Conservation (phyloP, 2,888 invertebrate genomes). For the Drosophila ustulata region DNA sequence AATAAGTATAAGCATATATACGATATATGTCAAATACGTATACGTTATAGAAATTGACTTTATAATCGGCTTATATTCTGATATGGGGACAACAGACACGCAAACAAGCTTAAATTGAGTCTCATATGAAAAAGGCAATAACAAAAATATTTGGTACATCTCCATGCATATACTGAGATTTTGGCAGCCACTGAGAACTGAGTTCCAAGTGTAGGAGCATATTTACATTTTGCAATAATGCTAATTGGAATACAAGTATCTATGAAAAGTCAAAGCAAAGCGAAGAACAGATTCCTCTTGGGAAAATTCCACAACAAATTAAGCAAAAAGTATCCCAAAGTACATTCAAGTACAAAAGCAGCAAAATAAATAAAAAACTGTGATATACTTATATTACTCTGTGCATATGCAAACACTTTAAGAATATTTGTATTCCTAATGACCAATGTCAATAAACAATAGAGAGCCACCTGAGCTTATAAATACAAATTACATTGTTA, state of each 20-base stretch:
- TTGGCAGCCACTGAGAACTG: conserved; percentile 2
- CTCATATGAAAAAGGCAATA: conserved; percentile 57
- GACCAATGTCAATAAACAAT: too few species aligned
- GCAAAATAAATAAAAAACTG: background rate
- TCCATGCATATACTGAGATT: background rate
- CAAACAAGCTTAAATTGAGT: conserved; percentile 72
- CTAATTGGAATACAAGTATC: conserved; percentile 41
- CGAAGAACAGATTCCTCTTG: conserved; percentile 17
- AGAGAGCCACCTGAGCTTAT: too few species aligned
- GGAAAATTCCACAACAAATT: conserved; percentile 12
- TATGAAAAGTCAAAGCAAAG: conserved; percentile 10
- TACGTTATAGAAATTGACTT: conserved; percentile 69
- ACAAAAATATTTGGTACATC: conserved; percentile 24
- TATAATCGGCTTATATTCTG: conserved; percentile 74
- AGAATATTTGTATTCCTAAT: too few species aligned
- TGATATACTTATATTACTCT: too few species aligned
- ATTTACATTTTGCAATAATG: conserved; percentile 53
- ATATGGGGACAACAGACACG: conserved; percentile 64
- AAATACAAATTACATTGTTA: too few species aligned
- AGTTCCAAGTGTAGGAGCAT: conserved; percentile 49
- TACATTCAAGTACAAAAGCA: background rate
- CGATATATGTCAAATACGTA: conserved; percentile 27
- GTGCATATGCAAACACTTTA: too few species aligned
- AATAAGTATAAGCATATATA: conserved; percentile 46
- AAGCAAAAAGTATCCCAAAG: background rate